These are phyloP conservation scores for Enteromius mattozi DNA, from an alignment of 2,797 vertebrate genomes.

Conservation along the genomic window DNA sequence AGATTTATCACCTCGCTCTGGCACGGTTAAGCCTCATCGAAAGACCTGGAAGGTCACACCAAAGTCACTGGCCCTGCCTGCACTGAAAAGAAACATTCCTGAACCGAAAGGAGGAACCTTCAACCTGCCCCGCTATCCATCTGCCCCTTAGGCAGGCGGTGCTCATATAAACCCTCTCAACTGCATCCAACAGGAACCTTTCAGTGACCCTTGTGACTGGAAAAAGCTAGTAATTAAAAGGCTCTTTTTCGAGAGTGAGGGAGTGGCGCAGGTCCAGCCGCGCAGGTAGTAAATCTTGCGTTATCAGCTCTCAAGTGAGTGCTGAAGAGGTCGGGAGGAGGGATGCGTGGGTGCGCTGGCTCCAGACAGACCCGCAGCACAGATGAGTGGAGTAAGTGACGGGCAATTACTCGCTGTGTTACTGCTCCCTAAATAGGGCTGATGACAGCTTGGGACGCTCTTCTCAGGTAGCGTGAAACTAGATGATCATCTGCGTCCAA, in stretches of 20 bases:
- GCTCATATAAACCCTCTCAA: slow-evolving; percentile 76
- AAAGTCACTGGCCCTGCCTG: slow-evolving; percentile 59
- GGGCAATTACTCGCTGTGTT: slow-evolving; percentile 61
- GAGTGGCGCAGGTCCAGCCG: slow-evolving; percentile 62
- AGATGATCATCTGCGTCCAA: slow-evolving; percentile 32
- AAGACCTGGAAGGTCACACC: slow-evolving; percentile 62
- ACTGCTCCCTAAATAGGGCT: slow-evolving; percentile 55
- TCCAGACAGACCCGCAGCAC: slow-evolving; percentile 65
- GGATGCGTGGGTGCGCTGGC: slow-evolving; percentile 61
- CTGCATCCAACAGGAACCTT: slow-evolving; percentile 74
- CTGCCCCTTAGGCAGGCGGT: slow-evolving; percentile 48
- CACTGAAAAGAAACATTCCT: slow-evolving; percentile 61
- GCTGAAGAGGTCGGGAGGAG: slow-evolving; percentile 48
- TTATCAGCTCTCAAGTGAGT: slow-evolving; percentile 63
- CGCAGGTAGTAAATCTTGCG: slow-evolving; percentile 73
- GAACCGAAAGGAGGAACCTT: slow-evolving; percentile 46
- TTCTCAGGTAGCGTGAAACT: slow-evolving; percentile 54
- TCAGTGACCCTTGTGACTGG: slow-evolving; percentile 74
- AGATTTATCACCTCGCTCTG: slow-evolving; percentile 64
- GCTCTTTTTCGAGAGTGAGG: slow-evolving; percentile 63
- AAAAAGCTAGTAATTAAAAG: slow-evolving; percentile 80
- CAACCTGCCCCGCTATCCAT: slow-evolving; percentile 56
- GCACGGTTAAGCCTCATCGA: slow-evolving; percentile 55
- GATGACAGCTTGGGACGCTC: slow-evolving; percentile 59
- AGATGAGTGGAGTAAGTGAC: slow-evolving; percentile 57